Conservation (phyloP, 2,888 invertebrate species). For the Patella depressa region DNA sequence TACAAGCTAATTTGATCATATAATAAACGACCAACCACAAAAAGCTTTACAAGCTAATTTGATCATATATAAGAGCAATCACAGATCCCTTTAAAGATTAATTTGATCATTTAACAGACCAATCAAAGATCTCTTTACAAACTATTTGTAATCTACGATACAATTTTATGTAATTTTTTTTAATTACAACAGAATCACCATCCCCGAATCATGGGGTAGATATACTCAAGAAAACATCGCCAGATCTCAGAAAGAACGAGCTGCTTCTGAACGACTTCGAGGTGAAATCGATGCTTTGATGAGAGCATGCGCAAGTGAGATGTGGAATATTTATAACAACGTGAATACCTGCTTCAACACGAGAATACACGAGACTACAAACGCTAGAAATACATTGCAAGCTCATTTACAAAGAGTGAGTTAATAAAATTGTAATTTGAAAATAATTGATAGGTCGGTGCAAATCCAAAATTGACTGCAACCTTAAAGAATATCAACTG, state of each 20-base stretch:
- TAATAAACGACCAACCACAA: no score
- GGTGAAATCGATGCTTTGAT: slow-evolving; percentile 66
- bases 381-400: slow-evolving; percentile 69
- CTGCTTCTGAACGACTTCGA: slow-evolving; percentile 63
- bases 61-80: background rate
- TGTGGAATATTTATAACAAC: slow-evolving; percentile 70
- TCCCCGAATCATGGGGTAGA: slow-evolving; percentile 71
- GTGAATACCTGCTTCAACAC: slow-evolving; percentile 68
- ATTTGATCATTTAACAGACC: no score
- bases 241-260: slow-evolving; percentile 68
- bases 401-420: slow-evolving; percentile 67
- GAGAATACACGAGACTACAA: slow-evolving; percentile 64
- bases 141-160: no score
- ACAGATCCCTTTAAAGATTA: background rate
- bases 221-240: slow-evolving; percentile 69
- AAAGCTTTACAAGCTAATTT: no score
- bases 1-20: no score
- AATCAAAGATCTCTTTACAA: no score
- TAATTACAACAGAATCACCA: slow-evolving; percentile 77
- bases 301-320: slow-evolving; percentile 66
- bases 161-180: background rate
- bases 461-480: no score
- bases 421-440: background rate
- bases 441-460: no score
- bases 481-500: no score